These are phyloP conservation scores for Drosophila falleni DNA, from an alignment of 2,888 invertebrate genomes.

Conservation along the genomic window DNA sequence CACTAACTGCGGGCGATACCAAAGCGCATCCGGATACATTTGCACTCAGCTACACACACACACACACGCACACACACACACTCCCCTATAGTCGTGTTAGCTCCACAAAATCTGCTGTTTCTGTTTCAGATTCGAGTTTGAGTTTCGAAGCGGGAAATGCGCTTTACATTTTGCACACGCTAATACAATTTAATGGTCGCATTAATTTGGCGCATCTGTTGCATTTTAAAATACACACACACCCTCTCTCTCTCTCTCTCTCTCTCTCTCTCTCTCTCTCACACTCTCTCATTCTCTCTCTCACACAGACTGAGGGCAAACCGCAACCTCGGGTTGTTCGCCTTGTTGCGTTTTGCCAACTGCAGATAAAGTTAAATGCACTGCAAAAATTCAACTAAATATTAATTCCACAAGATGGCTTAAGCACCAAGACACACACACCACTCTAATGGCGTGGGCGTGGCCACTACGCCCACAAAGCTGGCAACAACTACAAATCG, in stretches of 20 bases:
- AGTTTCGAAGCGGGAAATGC: conserved; percentile 55
- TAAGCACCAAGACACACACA: conserved; percentile 28
- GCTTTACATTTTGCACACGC: conserved; percentile 75
- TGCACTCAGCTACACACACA: conserved; percentile 31
- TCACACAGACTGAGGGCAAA: conserved; percentile 37
- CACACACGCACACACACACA: conserved; percentile 18
- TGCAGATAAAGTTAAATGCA: conserved; percentile 73
- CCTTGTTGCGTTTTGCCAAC: conserved; percentile 57
- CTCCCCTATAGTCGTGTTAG: neutral
- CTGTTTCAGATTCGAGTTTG: conserved; percentile 29
- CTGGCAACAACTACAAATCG: conserved; percentile 44
- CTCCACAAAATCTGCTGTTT: conserved; percentile 21
- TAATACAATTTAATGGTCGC: conserved; percentile 81
- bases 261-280: conserved; percentile 1
- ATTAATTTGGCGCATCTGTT: conserved; percentile 81
- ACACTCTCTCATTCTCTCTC: neutral
- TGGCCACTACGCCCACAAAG: conserved; percentile 24
- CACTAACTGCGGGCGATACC: conserved; percentile 63
- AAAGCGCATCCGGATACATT: conserved; percentile 55
- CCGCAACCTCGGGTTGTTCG: conserved; percentile 50
- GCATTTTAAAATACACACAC: conserved; percentile 74
- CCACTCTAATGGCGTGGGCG: conserved; percentile 58
- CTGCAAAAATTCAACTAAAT: conserved; percentile 67
- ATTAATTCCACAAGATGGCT: conserved; percentile 65
- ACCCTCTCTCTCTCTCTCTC: neutral